Evolutionary conservation across 1,140 invertebrate genomes (phyloP), one percentile per base, ranked within the genome.

Genomic region (Drosophila obscura): DNA sequence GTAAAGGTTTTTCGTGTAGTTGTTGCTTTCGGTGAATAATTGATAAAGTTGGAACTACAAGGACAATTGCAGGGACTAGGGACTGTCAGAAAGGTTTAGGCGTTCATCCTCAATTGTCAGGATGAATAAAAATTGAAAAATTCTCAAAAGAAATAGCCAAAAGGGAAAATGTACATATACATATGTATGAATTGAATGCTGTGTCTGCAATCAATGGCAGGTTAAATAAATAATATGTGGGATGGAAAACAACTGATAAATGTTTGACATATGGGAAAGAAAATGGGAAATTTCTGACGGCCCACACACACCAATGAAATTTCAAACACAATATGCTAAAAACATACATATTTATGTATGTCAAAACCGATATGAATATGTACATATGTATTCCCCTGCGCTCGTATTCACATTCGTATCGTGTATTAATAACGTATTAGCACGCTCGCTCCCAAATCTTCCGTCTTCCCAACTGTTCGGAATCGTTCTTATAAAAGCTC

Each of bases 341-440:
- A 66, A 81, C 56, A 77, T 39, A 78, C 59, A 77, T 39, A 22
- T n/a, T 31, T 49, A 69, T 56, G 28, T 15, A 35, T 35, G 4
- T 15, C 45, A 19, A 46, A 59, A 57, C 44, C 13, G 24, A 69
- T 55, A 68, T 49, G 58, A 73, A 73, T 66, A 78, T 60, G 73
- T 60, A 78, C 22, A 77, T 24, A 22, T 11, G 43, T 49, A 24
- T 24, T 80, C 64, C 52, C 49, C 6, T 7, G 26, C 26, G 5
- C 1, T 28, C 5, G 59, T 61, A 61, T 68, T 39, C 31, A 24
- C 46, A 66, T 61, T 52, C 52, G 60, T 66, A 71, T 88, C 26
- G 26, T 6, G 2, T 87, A 87, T 87, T 87, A 88, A 87, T 87
- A 80, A 75, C 67, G 61, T 79, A 87, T 87, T 88, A 88, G 64